Conservation (phyloP, 2,888 invertebrate species). For the Coleophora deauratella region DNA sequence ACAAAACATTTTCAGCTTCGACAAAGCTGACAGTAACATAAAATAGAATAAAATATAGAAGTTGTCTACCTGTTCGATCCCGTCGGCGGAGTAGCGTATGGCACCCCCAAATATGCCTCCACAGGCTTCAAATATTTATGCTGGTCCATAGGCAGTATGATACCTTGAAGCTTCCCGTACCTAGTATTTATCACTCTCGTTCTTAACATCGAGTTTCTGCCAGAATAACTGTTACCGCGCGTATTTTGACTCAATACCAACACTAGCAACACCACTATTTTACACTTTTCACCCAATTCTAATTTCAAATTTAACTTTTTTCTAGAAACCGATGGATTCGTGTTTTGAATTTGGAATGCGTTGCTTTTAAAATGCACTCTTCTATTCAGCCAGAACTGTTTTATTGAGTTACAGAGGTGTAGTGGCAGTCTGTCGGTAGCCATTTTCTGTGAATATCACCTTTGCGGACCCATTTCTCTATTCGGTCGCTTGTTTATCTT, state of each 20-base stretch:
- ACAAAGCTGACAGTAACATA: conserved; percentile 1
- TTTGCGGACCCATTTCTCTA: conserved; percentile 59
- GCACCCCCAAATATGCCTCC: conserved; percentile 88
- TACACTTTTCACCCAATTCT: conserved; percentile 33
- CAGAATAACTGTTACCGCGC: conserved; percentile 52
- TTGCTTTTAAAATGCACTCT: conserved; percentile 23
- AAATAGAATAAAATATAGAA: conserved; percentile 14
- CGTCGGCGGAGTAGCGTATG: conserved; percentile 89
- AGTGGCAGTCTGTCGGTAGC: conserved; percentile 60
- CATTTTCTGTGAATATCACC: conserved; percentile 68
- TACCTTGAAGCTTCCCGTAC: conserved; percentile 88
- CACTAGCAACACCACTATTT: conserved; percentile 45
- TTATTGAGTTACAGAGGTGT: conserved; percentile 67
- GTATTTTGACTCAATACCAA: conserved; percentile 46
- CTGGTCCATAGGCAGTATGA: conserved; percentile 85
- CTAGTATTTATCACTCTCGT: conserved; percentile 88
- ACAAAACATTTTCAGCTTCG: too few relatives aligned
- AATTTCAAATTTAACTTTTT: conserved; percentile 27
- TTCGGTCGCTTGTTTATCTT: conserved; percentile 18
- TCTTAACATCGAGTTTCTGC: conserved; percentile 80
- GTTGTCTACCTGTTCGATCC: conserved; percentile 86
- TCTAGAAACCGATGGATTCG: conserved; percentile 18
- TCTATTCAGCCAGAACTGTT: conserved; percentile 45
- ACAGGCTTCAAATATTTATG: conserved; percentile 83
- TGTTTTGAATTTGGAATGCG: conserved; percentile 17